These are phyloP conservation scores for Smutsia temminckii DNA, from an alignment of 2,797 vertebrate species.

Conservation along the genomic window DNA sequence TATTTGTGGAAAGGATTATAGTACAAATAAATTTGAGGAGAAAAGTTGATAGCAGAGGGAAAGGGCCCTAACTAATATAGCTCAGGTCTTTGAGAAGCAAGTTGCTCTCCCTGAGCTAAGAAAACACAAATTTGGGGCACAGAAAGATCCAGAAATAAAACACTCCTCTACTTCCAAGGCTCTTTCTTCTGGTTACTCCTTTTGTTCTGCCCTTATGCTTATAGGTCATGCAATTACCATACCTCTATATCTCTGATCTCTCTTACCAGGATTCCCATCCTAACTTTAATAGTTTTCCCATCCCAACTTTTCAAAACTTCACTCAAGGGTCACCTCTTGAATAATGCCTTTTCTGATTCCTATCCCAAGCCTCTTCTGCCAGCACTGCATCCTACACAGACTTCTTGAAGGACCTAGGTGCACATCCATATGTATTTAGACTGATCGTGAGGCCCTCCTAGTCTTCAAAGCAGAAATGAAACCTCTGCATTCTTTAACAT, in stretches of 20 bases:
- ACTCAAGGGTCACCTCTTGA: neutral
- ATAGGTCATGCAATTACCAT: neutral
- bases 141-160: slow-evolving; percentile 4
- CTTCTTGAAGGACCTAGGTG: neutral
- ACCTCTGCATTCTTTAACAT: neutral
- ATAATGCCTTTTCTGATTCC: neutral
- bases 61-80: neutral
- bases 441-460: neutral
- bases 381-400: neutral
- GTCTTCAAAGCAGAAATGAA: neutral
- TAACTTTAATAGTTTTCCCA: neutral
- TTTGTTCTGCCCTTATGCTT: neutral
- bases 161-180: neutral
- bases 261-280: neutral
- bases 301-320: neutral
- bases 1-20: neutral
- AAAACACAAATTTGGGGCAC: neutral
- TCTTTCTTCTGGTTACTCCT: neutral
- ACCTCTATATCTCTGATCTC: neutral
- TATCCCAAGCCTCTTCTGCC: neutral
- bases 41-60: neutral
- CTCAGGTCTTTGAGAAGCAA: neutral
- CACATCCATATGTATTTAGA: neutral
- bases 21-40: neutral
- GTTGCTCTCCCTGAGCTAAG: neutral